Evolutionary conservation across 2,113 vertebrate species (phyloP).

Genomic region (Choloepus hoffmanni): DNA sequence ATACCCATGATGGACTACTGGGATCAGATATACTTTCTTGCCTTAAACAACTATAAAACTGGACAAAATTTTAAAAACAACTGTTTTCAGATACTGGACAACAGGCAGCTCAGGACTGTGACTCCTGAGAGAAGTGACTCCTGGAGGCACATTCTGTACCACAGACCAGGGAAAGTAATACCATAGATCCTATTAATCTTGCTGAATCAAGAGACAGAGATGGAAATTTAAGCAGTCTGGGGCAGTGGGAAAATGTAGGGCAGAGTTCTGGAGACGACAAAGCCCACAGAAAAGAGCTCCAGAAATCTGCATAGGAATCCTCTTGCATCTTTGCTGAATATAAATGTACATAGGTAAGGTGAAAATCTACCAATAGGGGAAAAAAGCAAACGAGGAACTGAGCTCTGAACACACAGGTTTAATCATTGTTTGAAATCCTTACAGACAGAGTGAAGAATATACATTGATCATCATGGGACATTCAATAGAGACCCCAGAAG

Average conservation of each 20-base stretch:
- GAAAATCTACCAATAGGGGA: not conserved
- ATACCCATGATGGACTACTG: not conserved
- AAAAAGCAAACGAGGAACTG: not conserved
- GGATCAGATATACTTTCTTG: not conserved
- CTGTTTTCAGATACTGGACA: not conserved
- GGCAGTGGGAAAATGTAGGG: not conserved
- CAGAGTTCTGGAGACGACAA: not conserved
- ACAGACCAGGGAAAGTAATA: no score
- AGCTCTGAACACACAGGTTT: not conserved
- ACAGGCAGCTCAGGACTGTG: not conserved
- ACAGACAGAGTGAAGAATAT: not conserved
- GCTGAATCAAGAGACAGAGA: not conserved
- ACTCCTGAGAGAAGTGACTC: not conserved
- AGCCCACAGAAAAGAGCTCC: not conserved
- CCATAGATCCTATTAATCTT: not conserved
- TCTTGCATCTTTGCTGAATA: not conserved
- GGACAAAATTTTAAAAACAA: not conserved
- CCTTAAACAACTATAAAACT: not conserved
- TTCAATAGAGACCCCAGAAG: not conserved
- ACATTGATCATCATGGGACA: not conserved
- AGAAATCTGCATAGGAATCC: not conserved
- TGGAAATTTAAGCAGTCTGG: not conserved
- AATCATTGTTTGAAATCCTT: not conserved
- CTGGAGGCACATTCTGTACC: not conserved
- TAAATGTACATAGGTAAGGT: not conserved